Evolutionary conservation across 2,888 invertebrate genomes (phyloP), one percentile per base, ranked within the genome.

Genomic region (Ectobius pallidus): DNA sequence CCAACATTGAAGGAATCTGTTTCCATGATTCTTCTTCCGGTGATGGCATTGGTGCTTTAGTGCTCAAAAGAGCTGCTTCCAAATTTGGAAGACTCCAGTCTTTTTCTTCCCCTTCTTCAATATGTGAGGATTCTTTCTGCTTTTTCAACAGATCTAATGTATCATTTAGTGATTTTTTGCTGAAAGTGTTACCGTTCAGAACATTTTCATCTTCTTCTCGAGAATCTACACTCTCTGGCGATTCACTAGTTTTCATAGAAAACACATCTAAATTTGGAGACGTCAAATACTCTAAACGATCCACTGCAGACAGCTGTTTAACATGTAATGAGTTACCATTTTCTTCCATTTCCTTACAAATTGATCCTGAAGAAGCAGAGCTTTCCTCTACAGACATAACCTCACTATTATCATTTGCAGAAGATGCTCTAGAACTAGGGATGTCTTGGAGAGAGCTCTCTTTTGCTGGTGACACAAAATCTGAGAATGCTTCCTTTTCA

Each of bases 1-100:
- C 71, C 77, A 77, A n/a, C 72, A 70, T 86, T 76, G 85, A 77
- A 77, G 80, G 80, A 32, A 82, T 73, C 75, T 82, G 81, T 75
- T 82, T 81, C 83, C 83, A 83, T 1, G 81, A 82, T 44, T 83
- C 81, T 73, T 83, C 83, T 77, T 84, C 84, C 0, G 84, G 84
- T 4, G 84, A 84, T 58, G 83, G 83, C 75, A 84, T 77, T 16
- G 83, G 84, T 0, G 82, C 83, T 7, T 80, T 75, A 0, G 74
- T 71, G 11, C 65, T 70, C 39, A 73, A 44, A 4, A 70, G 7
- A n/a, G 62, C 42, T 42, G 70, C 70, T 34, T 75, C 73, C 6
- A 44, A 34, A 42, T 44, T 70, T 22, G 73, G 44, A 4, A 58
- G 27, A 44, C 67, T 68, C 73, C 70, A 73, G 34, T 70, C 73